phyloP scores from a whole-genome alignment of 2,113 vertebrate genomes.

The Oryzias curvinotus region DNA sequence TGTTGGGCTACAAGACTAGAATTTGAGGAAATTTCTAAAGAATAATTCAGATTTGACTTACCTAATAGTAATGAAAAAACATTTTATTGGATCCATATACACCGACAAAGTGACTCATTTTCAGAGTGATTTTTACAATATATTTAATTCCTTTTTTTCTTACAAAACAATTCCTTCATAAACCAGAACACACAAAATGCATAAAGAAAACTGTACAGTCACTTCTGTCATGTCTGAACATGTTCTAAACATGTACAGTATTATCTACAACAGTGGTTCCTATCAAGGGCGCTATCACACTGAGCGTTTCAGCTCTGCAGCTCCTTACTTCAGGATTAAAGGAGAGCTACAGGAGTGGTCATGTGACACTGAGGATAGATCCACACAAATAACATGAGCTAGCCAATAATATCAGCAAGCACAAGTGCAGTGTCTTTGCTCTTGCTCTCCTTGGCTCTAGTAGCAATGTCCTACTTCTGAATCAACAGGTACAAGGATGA shows the following conservation, averaged over 20 bases:
- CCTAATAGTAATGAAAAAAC: no score
- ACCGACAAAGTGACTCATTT: slow-evolving; percentile 2
- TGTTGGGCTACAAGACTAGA: no score
- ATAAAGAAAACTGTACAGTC: slow-evolving; percentile 79
- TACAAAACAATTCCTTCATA: slow-evolving; percentile 78
- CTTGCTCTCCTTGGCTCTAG: slow-evolving; percentile 58
- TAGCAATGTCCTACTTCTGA: slow-evolving; percentile 41
- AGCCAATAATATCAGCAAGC: slow-evolving; percentile 50
- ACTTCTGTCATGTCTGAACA: slow-evolving; percentile 67
- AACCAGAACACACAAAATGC: slow-evolving; percentile 80
- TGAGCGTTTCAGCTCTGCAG: slow-evolving; percentile 61
- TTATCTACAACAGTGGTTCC: slow-evolving; percentile 78
- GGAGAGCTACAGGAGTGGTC: slow-evolving; percentile 50
- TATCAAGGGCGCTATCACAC: slow-evolving; percentile 70
- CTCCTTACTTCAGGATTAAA: slow-evolving; percentile 39
- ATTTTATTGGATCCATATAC: neutral
- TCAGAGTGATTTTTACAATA: slow-evolving; percentile 60
- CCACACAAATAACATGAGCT: slow-evolving; percentile 56
- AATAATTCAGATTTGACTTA: no score
- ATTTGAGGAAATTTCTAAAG: no score
- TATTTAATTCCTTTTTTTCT: slow-evolving; percentile 75
- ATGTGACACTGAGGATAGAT: slow-evolving; percentile 55
- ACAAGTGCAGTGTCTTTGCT: slow-evolving; percentile 49
- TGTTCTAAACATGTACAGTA: slow-evolving; percentile 77
- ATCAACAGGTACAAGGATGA: slow-evolving; percentile 37